Conservation (phyloP, 2,113 vertebrate genomes). For the Oenanthe oenanthe region DNA sequence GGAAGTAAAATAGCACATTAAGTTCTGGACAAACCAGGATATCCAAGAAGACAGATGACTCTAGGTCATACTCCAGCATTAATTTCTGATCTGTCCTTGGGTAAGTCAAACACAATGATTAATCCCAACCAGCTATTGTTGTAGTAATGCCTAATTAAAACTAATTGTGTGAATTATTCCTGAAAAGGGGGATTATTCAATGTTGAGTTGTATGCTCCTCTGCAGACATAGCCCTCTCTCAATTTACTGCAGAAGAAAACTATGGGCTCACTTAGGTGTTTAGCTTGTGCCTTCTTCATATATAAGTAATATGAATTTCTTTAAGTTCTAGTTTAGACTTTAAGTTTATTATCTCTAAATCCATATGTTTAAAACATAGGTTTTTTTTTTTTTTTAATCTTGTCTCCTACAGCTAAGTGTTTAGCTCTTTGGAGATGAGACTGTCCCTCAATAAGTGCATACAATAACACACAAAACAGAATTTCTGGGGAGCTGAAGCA, state of each 20-base stretch:
- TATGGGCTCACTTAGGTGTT: not conserved
- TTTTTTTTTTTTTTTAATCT: not conserved
- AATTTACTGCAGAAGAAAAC: not conserved
- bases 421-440: not conserved
- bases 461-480: not conserved
- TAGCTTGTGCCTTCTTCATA: not conserved
- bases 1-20: not conserved
- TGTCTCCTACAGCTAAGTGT: not conserved
- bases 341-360: not conserved
- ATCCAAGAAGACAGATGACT: not conserved
- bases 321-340: not conserved
- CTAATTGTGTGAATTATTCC: not conserved
- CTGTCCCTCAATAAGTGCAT: not conserved
- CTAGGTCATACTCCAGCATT: not conserved
- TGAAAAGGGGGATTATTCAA: not conserved
- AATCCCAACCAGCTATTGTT: not conserved
- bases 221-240: not conserved
- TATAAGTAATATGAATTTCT: not conserved
- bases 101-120: not conserved
- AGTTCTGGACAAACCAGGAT: not conserved
- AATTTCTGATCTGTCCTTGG: not conserved
- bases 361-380: not conserved
- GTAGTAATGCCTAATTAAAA: not conserved
- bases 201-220: not conserved
- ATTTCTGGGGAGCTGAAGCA: not conserved